phyloP scores from a whole-genome alignment of 2,113 vertebrate genomes.

The Macrotis lagotis region DNA sequence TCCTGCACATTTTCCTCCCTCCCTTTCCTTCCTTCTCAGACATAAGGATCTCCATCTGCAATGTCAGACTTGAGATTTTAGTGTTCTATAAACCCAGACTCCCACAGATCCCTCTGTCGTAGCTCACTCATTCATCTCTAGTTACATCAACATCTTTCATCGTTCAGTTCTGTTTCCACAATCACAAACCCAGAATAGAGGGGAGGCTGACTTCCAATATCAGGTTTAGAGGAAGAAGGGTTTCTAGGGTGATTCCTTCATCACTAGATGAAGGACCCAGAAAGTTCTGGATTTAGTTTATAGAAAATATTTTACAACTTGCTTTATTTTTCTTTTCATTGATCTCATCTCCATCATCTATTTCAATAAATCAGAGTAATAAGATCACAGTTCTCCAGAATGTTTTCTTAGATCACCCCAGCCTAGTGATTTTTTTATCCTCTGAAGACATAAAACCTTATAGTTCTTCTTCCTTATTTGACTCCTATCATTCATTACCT shows the following conservation, averaged over 20 bases:
- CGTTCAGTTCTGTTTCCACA: background rate
- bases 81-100: background rate
- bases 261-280: background rate
- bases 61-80: slow-evolving; percentile 16
- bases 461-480: too few species aligned
- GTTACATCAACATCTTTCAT: background rate
- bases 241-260: background rate
- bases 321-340: background rate
- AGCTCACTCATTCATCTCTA: slow-evolving; percentile 20
- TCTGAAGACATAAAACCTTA: background rate
- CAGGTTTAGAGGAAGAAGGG: background rate
- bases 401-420: background rate
- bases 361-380: background rate
- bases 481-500: background rate
- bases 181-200: background rate
- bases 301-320: background rate
- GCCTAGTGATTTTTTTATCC: background rate
- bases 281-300: background rate
- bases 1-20: background rate
- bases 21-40: background rate
- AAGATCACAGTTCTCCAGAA: background rate
- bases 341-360: background rate
- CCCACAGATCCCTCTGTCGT: slow-evolving; percentile 5
- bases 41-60: slow-evolving; percentile 29
- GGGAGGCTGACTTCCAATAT: background rate